Conservation (phyloP, 2,888 invertebrate genomes). For the Chaitophorus viminalis region DNA sequence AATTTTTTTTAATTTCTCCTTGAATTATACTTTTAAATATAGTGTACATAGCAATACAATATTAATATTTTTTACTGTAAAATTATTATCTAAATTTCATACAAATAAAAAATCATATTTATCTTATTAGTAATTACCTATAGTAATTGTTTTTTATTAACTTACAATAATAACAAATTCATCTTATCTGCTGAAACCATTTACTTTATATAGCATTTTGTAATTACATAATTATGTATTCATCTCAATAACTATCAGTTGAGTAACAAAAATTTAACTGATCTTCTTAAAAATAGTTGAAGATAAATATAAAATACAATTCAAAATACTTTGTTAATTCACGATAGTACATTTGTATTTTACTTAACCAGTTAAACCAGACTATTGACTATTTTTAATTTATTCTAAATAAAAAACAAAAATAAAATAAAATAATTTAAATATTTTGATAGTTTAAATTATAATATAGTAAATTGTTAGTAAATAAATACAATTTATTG, state of each 20-base stretch:
- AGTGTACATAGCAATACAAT: background rate
- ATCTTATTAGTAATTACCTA: background rate
- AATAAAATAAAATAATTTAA: too few relatives aligned
- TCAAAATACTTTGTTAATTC: background rate
- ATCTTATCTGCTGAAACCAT: background rate
- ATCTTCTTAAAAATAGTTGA: background rate
- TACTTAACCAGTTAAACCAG: too few relatives aligned
- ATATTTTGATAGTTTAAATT: too few relatives aligned
- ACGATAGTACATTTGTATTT: too few relatives aligned
- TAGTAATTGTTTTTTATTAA: background rate
- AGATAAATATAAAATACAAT: background rate
- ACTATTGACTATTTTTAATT: too few relatives aligned
- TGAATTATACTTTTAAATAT: too few relatives aligned
- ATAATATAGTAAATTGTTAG: too few relatives aligned
- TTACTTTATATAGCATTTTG: background rate
- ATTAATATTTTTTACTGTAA: background rate
- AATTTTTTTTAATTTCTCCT: too few relatives aligned
- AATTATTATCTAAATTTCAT: background rate
- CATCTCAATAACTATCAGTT: background rate
- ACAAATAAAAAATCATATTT: background rate
- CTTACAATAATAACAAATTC: background rate
- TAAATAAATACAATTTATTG: too few relatives aligned
- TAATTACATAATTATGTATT: background rate
- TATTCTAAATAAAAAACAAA: too few relatives aligned
- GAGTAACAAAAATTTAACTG: background rate